A percentile compares a stretch with the other conserved stretches of the same genome.
Conservation (phyloP, 2,113 vertebrate species). For the Martes martes region DNA sequence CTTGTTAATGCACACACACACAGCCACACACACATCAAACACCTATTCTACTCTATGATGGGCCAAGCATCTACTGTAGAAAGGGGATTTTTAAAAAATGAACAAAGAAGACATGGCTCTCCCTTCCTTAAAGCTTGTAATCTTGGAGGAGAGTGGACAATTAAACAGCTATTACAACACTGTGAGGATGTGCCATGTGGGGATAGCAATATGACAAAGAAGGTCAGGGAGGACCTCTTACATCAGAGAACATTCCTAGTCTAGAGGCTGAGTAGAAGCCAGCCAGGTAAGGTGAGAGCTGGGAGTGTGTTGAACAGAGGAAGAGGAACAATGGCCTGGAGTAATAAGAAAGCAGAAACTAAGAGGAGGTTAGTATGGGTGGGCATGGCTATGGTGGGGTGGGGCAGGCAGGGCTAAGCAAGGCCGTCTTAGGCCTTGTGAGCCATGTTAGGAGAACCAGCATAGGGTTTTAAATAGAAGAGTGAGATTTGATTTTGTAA, state of each 20-base stretch:
- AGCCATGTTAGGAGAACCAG: neutral
- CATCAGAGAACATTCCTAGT: neutral
- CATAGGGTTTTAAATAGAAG: neutral
- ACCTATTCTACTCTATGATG: neutral
- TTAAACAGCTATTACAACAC: neutral
- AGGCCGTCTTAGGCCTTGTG: neutral
- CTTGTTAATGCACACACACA: neutral
- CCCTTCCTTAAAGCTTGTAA: neutral
- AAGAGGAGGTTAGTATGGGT: neutral
- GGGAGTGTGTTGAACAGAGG: neutral
- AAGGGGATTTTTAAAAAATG: neutral
- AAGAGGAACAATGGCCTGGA: neutral
- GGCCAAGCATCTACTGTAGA: neutral
- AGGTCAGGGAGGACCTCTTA: neutral
- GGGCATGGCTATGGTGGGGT: accelerated
- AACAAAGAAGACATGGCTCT: neutral
- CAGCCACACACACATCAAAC: neutral
- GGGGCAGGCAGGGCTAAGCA: neutral
- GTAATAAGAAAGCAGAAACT: neutral
- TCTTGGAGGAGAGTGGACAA: neutral
- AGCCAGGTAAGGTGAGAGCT: neutral
- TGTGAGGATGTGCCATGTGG: neutral
- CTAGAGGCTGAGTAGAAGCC: neutral
- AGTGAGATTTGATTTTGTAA: neutral
- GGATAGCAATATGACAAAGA: neutral